Evolutionary conservation across 2,888 invertebrate genomes (phyloP).

Genomic region (Drosophila parthenogenetica): DNA sequence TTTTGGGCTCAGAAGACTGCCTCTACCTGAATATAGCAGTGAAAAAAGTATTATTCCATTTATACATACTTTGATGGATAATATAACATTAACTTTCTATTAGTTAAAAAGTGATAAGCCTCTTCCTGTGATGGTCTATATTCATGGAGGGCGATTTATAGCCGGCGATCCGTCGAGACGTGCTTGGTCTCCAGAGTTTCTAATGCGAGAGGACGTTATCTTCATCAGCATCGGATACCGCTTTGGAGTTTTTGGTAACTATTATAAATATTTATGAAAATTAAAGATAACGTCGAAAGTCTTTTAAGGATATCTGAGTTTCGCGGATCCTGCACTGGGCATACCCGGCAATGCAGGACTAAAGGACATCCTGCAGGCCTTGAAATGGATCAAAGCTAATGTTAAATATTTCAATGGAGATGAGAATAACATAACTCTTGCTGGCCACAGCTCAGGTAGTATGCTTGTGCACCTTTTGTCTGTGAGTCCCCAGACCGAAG

Average conservation of each 20-base stretch:
- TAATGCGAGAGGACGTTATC: constrained; percentile 84
- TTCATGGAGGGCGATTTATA: constrained; percentile 66
- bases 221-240: constrained; percentile 85
- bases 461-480: constrained; percentile 84
- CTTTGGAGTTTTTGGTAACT: constrained; percentile 83
- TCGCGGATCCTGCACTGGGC: constrained; percentile 84
- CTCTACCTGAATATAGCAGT: constrained; percentile 85
- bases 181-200: constrained; percentile 83
- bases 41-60: constrained; percentile 75
- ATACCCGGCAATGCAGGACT: constrained; percentile 86
- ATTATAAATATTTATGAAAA: neutral
- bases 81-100: constrained; percentile 5
- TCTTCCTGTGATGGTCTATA: constrained; percentile 73
- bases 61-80: constrained; percentile 19
- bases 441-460: constrained; percentile 86
- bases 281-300: constrained; percentile 38
- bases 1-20: constrained; percentile 86
- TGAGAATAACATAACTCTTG: constrained; percentile 85
- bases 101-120: constrained; percentile 48
- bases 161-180: constrained; percentile 70
- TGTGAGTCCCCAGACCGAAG: constrained; percentile 85
- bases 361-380: constrained; percentile 86
- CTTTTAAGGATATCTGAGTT: constrained; percentile 85
- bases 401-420: constrained; percentile 86
- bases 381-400: constrained; percentile 86